Evolutionary conservation across 2,113 vertebrate species (phyloP), one percentile per base, ranked within the genome.

Genomic region (Chinchilla lanigera): DNA sequence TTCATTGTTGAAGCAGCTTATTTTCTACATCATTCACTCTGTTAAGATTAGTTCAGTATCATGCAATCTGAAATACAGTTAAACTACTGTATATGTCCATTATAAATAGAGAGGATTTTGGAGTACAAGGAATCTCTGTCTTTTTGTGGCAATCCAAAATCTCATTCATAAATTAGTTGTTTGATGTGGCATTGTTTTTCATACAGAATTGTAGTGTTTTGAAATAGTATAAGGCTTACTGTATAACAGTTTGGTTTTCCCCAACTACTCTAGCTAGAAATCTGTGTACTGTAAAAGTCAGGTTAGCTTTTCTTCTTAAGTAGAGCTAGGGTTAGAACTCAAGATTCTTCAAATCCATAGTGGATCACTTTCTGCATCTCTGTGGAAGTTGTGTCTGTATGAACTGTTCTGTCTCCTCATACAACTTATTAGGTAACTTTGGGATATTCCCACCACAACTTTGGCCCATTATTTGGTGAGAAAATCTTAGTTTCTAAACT

Each of bases 1-100:
- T 94, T 94, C 35, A 69, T 61, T 94, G 11, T 65, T 10, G 56
- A 84, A 94, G 47, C 80, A 89, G 54, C 83, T 67, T 54, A 38
- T 89, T 82, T 89, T 94, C 52, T 88, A 16, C 77, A 71, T 58
- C 47, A 88, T 47, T 73, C 35, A 54, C 35, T 78, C 83, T 82
- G 22, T 94, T 83, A 63, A 75, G 83, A 75, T 94, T 30, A 84
- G 44, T n/a, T n/a, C 20, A 63, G 20, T 75, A 19, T 83, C 19
- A 26, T 82, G 38, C n/a, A 89, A 1, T 73, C 44, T 61, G 30
- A 75, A 71, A 41, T 83, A 83, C 3, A 44, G 41, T 80, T 87
- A 67, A 87, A 61, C 41, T 89, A 71, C 19, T 58, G 56, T 8
- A 60, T 60, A 60, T 60, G 58, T 24, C 6, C 7, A 38, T 69